Base-by-base conservation (phyloP, 2,888 invertebrate species). In the Cheilosia urbana region DNA sequence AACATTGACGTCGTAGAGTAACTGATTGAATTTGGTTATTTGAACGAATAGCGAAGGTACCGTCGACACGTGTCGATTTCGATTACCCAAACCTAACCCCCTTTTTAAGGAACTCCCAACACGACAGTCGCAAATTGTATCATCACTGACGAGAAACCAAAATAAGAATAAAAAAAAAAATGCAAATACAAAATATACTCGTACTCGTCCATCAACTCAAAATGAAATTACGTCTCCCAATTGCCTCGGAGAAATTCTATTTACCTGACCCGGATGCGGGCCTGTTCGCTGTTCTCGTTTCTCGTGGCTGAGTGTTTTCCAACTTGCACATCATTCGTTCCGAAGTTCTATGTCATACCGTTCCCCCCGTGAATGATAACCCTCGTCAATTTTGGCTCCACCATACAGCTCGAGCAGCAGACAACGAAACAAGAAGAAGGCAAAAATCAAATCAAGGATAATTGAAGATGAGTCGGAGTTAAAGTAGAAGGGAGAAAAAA, bases 381-480 rank as follows among this genome's bases (percentile, higher is more conserved):
- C 68, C 80, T 71, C 80, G 75, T 80, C 78, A 79, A 69, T 42
- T 68, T 49, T 30, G 42, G 42, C 73, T n/a, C 45, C 17, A 45
- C 24, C 66, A 27, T 17, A 11, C 34, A 5, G 1, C 24, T 24
- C 17, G 13, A 45, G 11, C 24, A 57, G 21, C 53, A 63, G 55
- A 62, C 47, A 24, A 62, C 4, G 49, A 21, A 42, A 13, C 4
- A 30, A 57, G 15, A 49, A 49, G 40, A 62, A 30, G 62, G 37
- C 40, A 68, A 71, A 72, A 84, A 83, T 84, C 75, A 85, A 80
- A 85, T 85, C 85, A 76, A 81, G 81, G 85, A 85, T 85, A 85
- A 85, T 85, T 81, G 85, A 85, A 85, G 85, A 81, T 85, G 85
- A 85, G 76, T 80, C 57, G 68, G 77, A 81, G 76, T 85, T 81